Base-by-base conservation (phyloP, 2,113 vertebrate species). In the Synchiropus splendidus region DNA sequence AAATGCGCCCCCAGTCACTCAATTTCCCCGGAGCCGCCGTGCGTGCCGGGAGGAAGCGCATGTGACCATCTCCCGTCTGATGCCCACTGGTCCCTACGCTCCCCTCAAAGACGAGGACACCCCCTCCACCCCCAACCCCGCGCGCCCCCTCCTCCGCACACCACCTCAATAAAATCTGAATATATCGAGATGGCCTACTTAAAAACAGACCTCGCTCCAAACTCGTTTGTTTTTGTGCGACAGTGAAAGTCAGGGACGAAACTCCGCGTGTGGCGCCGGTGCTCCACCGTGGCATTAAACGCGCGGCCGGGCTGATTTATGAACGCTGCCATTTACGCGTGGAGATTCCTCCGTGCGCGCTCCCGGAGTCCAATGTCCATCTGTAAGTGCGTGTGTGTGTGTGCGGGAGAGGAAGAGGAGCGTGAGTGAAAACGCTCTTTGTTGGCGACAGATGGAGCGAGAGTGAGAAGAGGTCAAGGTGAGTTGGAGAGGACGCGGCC, bases 381-480 rank as follows among this genome's bases (percentile, higher is more conserved):
- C 31, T 31, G 16, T 31, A 37, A 31, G 51, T 43, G 30, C 31
- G n/a, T 18, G 34, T 36, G 33, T 27, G 34, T 31, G 45, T 40
- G 48, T 39, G 27, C 27, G 12, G 11, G 18, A 18, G 41, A 11
- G 13, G 14, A 15, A 33, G 32, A 11, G 42, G 45, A 42, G 31
- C 45, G 42, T 31, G 43, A 47, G 36, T 54, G 57, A 58, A 18
- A 18, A 12, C 17, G 18, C 6, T 48, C 82, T 86, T 86, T 82
- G 87, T 89, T 57, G 84, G 82, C 85, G 89, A 86, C 88, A 91
- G 89, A 92, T 90, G 90, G 88, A 90, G 87, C 77, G 62, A 83
- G 82, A 88, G 86, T 83, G 86, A 73, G 77, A 74, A 88, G 89
- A 89, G 88, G 91, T 91, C 89, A 91, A 90, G 89, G 89, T 92